phyloP scores from a whole-genome alignment of 2,113 vertebrate genomes.

The Galbula dea region DNA sequence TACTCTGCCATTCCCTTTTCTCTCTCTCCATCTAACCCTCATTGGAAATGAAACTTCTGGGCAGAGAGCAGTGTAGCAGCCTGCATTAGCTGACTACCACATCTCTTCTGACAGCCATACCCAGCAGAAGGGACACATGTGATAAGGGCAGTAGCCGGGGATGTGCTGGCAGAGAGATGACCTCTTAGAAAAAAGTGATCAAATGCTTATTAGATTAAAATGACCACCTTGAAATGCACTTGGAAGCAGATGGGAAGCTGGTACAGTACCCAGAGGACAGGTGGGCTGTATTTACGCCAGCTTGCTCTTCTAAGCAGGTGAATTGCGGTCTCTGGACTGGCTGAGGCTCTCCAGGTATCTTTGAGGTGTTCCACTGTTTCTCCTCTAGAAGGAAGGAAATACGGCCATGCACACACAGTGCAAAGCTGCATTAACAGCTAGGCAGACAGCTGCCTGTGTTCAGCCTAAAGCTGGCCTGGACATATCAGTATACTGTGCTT shows the following conservation, averaged over 20 bases:
- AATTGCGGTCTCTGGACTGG: not conserved
- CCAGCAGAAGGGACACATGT: not conserved
- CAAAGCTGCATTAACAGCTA: not conserved
- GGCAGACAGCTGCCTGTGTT: conserved; percentile 9
- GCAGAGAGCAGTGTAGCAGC: not conserved
- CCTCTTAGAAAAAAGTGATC: not conserved
- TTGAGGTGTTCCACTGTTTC: not conserved
- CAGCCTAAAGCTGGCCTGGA: not conserved
- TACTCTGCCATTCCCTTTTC: not conserved
- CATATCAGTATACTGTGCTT: not conserved
- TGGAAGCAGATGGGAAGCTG: conserved; percentile 55
- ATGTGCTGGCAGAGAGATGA: not conserved
- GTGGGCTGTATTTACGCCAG: conserved; percentile 25
- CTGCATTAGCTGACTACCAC: not conserved
- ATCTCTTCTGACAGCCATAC: not conserved
- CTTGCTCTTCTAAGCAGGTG: conserved; percentile 21
- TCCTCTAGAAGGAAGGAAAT: not conserved
- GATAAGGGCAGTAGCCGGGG: not conserved
- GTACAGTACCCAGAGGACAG: conserved; percentile 46
- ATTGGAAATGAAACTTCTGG: not conserved
- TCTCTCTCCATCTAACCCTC: not conserved
- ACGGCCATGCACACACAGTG: not conserved
- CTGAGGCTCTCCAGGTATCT: not conserved
- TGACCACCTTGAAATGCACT: conserved; percentile 52
- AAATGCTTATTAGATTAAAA: not conserved